A percentile compares a stretch with the other conserved stretches of the same genome.
Evolutionary conservation across 2,888 invertebrate species (phyloP).

Genomic region (Acleris sparsana): DNA sequence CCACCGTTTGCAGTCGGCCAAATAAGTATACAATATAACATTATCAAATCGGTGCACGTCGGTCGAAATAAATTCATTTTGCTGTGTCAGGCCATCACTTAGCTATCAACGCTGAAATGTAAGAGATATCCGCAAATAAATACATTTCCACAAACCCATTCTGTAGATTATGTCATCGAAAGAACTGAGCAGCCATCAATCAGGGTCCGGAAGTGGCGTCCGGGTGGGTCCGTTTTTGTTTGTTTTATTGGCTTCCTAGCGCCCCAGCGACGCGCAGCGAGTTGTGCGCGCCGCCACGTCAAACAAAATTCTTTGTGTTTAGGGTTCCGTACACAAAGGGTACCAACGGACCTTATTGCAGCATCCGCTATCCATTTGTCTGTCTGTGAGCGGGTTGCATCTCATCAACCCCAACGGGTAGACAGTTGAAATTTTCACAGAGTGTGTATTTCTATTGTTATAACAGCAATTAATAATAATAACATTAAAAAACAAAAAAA

Average conservation of each 20-base stretch:
- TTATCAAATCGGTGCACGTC: background rate
- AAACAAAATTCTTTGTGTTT: too few relatives aligned
- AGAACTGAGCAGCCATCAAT: slow-evolving; percentile 58
- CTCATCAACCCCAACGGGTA: too few relatives aligned
- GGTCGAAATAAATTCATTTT: background rate
- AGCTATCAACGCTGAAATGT: slow-evolving; percentile 6
- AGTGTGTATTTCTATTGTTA: too few relatives aligned
- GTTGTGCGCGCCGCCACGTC: background rate
- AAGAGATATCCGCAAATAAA: slow-evolving; percentile 19
- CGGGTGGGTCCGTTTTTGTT: slow-evolving; percentile 51
- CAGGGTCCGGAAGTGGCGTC: slow-evolving; percentile 46
- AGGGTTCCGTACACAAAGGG: too few relatives aligned
- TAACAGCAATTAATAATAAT: too few relatives aligned
- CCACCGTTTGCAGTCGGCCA: too few relatives aligned
- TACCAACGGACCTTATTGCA: too few relatives aligned
- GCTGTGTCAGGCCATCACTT: slow-evolving; percentile 1
- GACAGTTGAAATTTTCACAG: too few relatives aligned
- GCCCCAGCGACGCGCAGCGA: slow-evolving; percentile 8
- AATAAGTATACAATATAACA: too few relatives aligned
- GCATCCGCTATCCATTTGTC: too few relatives aligned
- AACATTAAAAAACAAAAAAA: too few relatives aligned
- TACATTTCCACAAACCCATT: slow-evolving; percentile 48
- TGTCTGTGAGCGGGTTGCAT: too few relatives aligned
- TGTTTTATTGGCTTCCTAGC: slow-evolving; percentile 43
- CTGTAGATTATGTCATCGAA: slow-evolving; percentile 55